Evolutionary conservation across 2,113 vertebrate genomes (phyloP), one percentile per base, ranked within the genome.

Genomic region (Heliornis fulica): DNA sequence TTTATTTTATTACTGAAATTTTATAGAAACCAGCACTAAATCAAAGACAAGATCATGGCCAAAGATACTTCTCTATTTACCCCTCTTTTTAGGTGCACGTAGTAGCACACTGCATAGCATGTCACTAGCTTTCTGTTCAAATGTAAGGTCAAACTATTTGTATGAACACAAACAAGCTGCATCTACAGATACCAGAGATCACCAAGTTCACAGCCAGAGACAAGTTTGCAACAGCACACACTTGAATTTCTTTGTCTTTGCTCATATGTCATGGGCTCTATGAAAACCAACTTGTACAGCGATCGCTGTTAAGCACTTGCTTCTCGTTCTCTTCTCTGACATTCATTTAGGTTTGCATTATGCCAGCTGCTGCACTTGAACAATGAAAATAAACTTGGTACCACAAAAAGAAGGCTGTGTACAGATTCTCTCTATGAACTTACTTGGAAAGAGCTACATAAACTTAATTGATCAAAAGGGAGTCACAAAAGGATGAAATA

Each of bases 391-490:
- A 96, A 95, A 96, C 32, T 69, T 48, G 45, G 82, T 57, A 48
- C 61, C 70, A 94, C 77, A 86, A 97, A 92, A 68, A 90, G 48
- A 82, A 45, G 48, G 59, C 94, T 77, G 88, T 78, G 89, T 76
- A 89, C 41, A 91, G 77, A 90, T 83, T 69, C 51, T 23, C 34
- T 69, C 66, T 56, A 41, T 75, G 54, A 96, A 96, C 77, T 87
- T 90, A 51, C 80, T 75, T 94, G 32, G 83, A 78, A 82, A 97
- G 79, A 83, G 70, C 87, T 83, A 66, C 34, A 77, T 53, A 89
- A 88, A 77, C 82, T 93, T 96, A 96, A 95, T 57, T 96, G 85
- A 97, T 92, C 95, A 97, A 95, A 97, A 94, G 80, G 92, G 96
- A 97, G 60, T 95, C 95, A 89, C 75, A 95, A 92, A 95, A 91